phyloP scores from a whole-genome alignment of 1,140 invertebrate genomes.

The Diorhabda sublineata region DNA sequence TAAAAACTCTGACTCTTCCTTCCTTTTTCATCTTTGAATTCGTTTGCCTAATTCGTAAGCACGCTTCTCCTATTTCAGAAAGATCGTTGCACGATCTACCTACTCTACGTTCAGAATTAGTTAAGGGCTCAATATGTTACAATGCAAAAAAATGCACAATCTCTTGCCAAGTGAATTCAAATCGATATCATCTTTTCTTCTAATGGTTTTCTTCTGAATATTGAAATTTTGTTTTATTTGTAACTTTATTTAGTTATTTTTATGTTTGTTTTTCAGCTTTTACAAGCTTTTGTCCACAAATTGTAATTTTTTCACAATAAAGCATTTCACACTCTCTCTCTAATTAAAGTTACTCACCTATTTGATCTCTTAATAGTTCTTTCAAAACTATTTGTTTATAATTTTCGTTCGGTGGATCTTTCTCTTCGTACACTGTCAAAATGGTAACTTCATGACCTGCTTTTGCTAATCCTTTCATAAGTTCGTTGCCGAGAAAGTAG shows the following conservation, averaged over 20 bases:
- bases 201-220: too few species aligned
- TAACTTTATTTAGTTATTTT: background rate
- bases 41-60: too few species aligned
- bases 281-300: background rate
- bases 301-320: background rate
- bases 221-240: background rate
- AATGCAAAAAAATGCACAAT: too few species aligned
- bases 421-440: slow-evolving; percentile 51
- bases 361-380: slow-evolving; percentile 19
- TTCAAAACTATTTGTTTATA: slow-evolving; percentile 23
- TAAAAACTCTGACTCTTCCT: too few species aligned
- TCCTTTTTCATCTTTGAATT: too few species aligned
- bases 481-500: slow-evolving; percentile 51
- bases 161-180: too few species aligned
- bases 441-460: slow-evolving; percentile 58
- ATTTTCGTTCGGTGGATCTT: slow-evolving; percentile 33
- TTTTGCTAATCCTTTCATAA: slow-evolving; percentile 53
- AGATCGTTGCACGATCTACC: too few species aligned
- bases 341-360: slow-evolving; percentile 5
- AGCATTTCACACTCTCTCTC: background rate
- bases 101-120: too few species aligned
- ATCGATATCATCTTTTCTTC: too few species aligned
- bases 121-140: too few species aligned
- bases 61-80: too few species aligned
- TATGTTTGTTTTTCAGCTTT: background rate